Conservation (phyloP, 1,140 invertebrate species). For the Nomia melanderi region DNA sequence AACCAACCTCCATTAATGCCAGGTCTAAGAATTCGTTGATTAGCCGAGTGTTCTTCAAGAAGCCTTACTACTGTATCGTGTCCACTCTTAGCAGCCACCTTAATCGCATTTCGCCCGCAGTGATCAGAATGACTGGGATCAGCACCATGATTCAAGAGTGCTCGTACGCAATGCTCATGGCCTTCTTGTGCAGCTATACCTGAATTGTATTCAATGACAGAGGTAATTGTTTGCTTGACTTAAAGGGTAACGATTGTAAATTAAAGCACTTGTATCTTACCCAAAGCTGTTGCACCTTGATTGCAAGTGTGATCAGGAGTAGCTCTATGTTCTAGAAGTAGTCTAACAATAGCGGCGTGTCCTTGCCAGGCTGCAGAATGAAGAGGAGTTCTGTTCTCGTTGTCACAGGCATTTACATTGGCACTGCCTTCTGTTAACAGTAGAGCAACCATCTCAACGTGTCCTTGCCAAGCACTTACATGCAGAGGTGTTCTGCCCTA, state of each 20-base stretch:
- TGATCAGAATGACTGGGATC: constrained; percentile 96
- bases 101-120: constrained; percentile 90
- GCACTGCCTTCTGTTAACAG: constrained; percentile 89
- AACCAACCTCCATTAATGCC: constrained; percentile 66
- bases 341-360: constrained; percentile 90
- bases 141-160: constrained; percentile 92
- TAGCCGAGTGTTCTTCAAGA: constrained; percentile 83
- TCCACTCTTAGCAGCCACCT: constrained; percentile 89
- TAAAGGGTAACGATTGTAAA: background rate
- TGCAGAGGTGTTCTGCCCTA: constrained; percentile 94
- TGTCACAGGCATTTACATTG: constrained; percentile 93
- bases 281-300: constrained; percentile 95
- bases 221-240: background rate
- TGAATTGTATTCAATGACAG: constrained; percentile 59
- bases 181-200: constrained; percentile 93
- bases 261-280: constrained; percentile 73
- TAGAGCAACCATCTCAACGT: constrained; percentile 93
- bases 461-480: constrained; percentile 96
- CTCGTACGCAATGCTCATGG: constrained; percentile 94
- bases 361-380: constrained; percentile 98
- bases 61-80: constrained; percentile 87
- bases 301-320: constrained; percentile 95
- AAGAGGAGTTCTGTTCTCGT: constrained; percentile 93
- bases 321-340: constrained; percentile 90
- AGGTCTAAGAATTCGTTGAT: constrained; percentile 75